Conservation (phyloP, 2,797 vertebrate species). For the Threskiornis aethiopicus region DNA sequence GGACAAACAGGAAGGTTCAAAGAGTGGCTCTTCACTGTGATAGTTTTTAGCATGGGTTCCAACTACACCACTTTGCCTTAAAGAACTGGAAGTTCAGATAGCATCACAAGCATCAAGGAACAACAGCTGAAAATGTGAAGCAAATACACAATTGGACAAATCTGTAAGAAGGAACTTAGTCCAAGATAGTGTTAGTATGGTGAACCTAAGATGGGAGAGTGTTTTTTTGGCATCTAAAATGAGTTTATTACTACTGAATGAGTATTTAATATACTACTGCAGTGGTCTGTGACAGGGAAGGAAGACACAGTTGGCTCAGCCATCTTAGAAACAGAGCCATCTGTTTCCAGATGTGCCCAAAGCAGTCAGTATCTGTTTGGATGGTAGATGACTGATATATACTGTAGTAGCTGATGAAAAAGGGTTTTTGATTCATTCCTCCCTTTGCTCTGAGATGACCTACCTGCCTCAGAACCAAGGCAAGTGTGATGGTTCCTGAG, state of each 20-base stretch:
- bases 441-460: background rate
- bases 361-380: background rate
- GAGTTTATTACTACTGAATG: background rate
- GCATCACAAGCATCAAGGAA: background rate
- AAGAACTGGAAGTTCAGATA: background rate
- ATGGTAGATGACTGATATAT: background rate
- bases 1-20: background rate
- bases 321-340: background rate
- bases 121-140: background rate
- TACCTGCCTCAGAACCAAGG: background rate
- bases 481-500: background rate
- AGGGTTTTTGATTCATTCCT: background rate
- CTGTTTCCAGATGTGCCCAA: background rate
- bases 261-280: background rate
- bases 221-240: background rate
- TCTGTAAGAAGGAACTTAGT: background rate
- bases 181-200: background rate
- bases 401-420: background rate
- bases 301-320: background rate
- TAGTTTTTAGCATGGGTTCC: background rate
- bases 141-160: background rate
- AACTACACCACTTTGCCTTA: background rate
- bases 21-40: background rate
- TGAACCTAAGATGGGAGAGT: background rate
- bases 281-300: background rate